A percentile compares a stretch with the other conserved stretches of the same genome.
Evolutionary conservation across 2,888 invertebrate genomes (phyloP).

Genomic region (Perizoma flavofasciatum): DNA sequence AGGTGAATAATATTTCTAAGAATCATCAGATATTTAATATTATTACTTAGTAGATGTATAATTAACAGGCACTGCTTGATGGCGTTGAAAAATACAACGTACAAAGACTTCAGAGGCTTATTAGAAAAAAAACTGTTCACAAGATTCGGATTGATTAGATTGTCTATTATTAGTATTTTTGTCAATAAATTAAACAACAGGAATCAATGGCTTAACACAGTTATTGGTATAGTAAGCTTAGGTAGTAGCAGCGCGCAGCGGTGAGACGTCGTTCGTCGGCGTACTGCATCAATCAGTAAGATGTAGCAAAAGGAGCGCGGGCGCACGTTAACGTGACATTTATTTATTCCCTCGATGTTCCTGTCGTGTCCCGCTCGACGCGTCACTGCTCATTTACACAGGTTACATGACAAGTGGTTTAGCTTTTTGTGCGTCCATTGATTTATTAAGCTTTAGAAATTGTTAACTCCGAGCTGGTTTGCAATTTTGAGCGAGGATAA

Average conservation of each 20-base stretch:
- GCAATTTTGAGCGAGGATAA: slow-evolving; percentile 3
- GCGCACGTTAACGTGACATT: slow-evolving; percentile 71
- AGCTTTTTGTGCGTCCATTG: slow-evolving; percentile 26
- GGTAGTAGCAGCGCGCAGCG: slow-evolving; percentile 44
- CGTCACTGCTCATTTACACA: slow-evolving; percentile 64
- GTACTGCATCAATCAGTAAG: slow-evolving; percentile 72
- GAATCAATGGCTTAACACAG: too few relatives aligned
- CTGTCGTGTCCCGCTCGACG: slow-evolving; percentile 63
- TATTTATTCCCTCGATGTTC: slow-evolving; percentile 78
- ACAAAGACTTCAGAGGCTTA: too few relatives aligned
- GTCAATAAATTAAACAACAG: too few relatives aligned
- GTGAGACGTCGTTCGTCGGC: slow-evolving; percentile 56
- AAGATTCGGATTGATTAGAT: too few relatives aligned
- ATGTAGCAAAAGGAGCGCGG: slow-evolving; percentile 54
- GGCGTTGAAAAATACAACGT: too few relatives aligned
- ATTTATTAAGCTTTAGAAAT: slow-evolving; percentile 23
- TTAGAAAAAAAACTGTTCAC: too few relatives aligned
- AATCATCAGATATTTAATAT: too few relatives aligned
- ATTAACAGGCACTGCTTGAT: too few relatives aligned
- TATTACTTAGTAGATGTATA: too few relatives aligned
- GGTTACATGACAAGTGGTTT: slow-evolving; percentile 39
- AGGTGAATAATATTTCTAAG: too few relatives aligned
- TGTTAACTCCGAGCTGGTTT: slow-evolving; percentile 5
- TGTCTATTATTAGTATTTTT: too few relatives aligned
- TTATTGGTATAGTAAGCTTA: too few relatives aligned